Evolutionary conservation across 2,888 invertebrate species (phyloP).

Genomic region (Drosophila quinaria): DNA sequence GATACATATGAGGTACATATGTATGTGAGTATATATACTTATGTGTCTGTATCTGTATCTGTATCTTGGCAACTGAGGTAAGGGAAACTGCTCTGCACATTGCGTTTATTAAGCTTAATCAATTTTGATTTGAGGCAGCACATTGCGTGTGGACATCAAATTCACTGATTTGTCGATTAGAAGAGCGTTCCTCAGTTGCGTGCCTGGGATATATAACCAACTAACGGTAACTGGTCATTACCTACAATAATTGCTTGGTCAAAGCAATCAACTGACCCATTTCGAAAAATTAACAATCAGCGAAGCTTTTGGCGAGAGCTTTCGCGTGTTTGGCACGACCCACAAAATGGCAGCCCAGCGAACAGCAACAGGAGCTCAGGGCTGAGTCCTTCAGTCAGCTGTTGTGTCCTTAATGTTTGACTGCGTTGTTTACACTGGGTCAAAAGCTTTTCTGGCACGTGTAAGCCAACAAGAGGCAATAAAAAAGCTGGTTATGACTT

Average conservation of each 20-base stretch:
- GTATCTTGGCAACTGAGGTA: background rate
- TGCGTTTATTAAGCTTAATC: slow-evolving; percentile 45
- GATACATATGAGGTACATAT: background rate
- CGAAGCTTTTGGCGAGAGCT: slow-evolving; percentile 42
- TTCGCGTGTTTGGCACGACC: background rate
- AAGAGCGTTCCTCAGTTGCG: slow-evolving; percentile 30
- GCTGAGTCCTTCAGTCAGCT: slow-evolving; percentile 34
- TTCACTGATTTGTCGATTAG: slow-evolving; percentile 20
- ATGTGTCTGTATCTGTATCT: background rate
- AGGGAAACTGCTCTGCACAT: slow-evolving; percentile 9
- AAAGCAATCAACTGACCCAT: slow-evolving; percentile 38
- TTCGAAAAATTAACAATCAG: slow-evolving; percentile 32
- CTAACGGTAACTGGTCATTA: slow-evolving; percentile 54
- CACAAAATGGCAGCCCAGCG: background rate
- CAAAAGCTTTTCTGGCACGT: slow-evolving; percentile 28
- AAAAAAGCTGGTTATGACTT: slow-evolving; percentile 10
- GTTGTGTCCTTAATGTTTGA: slow-evolving; percentile 21
- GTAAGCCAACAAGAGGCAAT: background rate
- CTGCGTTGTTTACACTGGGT: slow-evolving; percentile 42
- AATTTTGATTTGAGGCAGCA: slow-evolving; percentile 43
- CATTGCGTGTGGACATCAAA: slow-evolving; percentile 27
- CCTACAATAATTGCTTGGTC: slow-evolving; percentile 57
- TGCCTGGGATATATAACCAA: slow-evolving; percentile 37
- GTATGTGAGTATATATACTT: background rate
- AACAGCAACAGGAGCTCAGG: slow-evolving; percentile 21